Evolutionary conservation across 2,888 invertebrate species (phyloP).

Genomic region (Noctua janthe): DNA sequence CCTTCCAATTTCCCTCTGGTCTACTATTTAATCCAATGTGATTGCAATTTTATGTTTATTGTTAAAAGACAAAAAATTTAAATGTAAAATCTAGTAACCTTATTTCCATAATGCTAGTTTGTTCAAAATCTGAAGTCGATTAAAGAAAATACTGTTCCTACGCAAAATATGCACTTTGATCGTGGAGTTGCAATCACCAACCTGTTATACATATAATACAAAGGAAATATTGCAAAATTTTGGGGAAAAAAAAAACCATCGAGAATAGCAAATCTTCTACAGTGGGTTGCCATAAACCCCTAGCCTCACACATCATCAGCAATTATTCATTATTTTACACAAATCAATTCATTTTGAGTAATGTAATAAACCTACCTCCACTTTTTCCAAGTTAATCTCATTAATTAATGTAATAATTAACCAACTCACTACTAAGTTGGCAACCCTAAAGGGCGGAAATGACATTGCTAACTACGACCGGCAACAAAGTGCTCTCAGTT

Average conservation of each 20-base stretch:
- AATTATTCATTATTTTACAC: neutral
- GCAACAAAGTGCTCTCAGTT: slow-evolving; percentile 59
- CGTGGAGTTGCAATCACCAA: neutral
- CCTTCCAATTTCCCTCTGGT: neutral
- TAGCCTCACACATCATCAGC: neutral
- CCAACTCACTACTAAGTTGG: slow-evolving; percentile 16
- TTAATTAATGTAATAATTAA: slow-evolving; percentile 5
- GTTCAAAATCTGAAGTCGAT: too few relatives aligned
- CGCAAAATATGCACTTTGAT: neutral
- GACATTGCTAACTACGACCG: slow-evolving; percentile 41
- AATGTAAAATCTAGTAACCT: neutral
- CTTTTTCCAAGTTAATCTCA: neutral
- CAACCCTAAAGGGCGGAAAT: slow-evolving; percentile 57
- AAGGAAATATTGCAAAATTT: too few relatives aligned
- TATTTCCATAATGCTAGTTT: too few relatives aligned
- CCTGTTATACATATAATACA: neutral
- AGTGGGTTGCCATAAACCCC: too few relatives aligned
- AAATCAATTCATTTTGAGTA: neutral
- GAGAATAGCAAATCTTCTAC: too few relatives aligned
- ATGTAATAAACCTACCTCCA: neutral
- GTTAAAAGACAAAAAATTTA: neutral
- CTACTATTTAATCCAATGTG: neutral
- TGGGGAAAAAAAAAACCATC: too few relatives aligned
- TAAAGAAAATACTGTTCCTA: neutral
- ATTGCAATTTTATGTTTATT: neutral